These are phyloP conservation scores for Sinocyclocheilus anshuiensis DNA, from an alignment of 2,113 vertebrate genomes.

Conservation along the genomic window DNA sequence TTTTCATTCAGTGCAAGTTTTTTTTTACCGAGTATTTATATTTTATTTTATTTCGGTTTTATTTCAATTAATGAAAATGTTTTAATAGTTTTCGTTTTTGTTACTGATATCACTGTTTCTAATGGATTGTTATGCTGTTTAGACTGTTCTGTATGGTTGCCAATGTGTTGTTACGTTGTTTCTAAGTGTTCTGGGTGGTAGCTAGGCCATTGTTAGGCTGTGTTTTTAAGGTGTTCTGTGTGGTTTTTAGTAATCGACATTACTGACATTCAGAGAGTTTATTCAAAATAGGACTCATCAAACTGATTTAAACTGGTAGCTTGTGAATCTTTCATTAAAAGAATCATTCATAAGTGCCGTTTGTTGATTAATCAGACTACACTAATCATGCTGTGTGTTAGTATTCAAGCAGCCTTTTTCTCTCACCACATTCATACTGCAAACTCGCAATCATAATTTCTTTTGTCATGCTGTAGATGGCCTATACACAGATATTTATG, in stretches of 20 bases:
- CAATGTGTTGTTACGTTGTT: too few species aligned
- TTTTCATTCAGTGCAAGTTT: neutral
- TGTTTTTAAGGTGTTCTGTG: neutral
- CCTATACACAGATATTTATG: neutral
- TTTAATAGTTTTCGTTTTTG: too few species aligned
- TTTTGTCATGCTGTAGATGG: neutral
- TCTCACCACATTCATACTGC: neutral
- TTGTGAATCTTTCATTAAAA: neutral
- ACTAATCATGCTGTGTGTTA: neutral
- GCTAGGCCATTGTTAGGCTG: too few species aligned
- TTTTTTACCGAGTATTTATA: neutral
- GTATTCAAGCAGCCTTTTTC: neutral
- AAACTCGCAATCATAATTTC: neutral
- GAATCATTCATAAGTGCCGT: neutral
- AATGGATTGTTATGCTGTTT: too few species aligned
- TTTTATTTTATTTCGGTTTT: neutral
- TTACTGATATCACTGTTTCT: too few species aligned
- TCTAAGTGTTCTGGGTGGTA: too few species aligned
- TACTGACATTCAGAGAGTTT: neutral
- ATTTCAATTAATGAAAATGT: neutral
- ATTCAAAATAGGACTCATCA: neutral
- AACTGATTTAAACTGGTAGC: neutral
- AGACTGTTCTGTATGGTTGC: too few species aligned
- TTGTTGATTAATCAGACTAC: neutral
- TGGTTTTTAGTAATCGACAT: neutral